Evolutionary conservation across 2,797 vertebrate species (phyloP).

Genomic region (Sus cebifrons): DNA sequence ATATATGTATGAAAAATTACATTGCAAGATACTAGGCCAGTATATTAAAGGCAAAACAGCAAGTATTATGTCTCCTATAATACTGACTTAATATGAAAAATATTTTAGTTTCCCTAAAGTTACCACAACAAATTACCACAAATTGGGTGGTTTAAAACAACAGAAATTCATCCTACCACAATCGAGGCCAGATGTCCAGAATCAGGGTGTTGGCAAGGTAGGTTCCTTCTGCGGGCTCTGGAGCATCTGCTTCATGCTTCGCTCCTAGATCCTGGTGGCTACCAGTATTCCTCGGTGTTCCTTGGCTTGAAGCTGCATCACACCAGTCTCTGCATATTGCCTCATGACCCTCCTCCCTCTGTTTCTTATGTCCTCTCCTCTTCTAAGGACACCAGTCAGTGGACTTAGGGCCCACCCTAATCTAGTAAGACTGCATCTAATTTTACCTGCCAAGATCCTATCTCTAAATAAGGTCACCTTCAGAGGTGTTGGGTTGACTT

Average conservation of each 20-base stretch:
- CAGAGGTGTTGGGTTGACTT: constrained; percentile 18
- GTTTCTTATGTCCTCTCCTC: not conserved
- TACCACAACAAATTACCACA: not conserved
- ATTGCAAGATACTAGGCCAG: not conserved
- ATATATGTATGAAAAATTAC: constrained; percentile 43
- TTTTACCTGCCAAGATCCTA: not conserved
- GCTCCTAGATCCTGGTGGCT: not conserved
- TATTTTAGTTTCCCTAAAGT: not conserved
- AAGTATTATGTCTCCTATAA: not conserved
- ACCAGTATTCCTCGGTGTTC: not conserved
- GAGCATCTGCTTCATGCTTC: not conserved
- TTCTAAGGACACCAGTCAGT: not conserved
- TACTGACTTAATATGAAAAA: constrained; percentile 47
- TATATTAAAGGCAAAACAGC: not conserved
- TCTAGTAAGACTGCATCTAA: not conserved
- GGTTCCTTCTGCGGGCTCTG: not conserved
- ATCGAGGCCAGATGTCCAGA: constrained; percentile 20
- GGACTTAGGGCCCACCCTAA: not conserved
- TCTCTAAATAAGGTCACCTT: constrained; percentile 16
- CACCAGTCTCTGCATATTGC: not conserved
- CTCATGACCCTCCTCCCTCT: not conserved
- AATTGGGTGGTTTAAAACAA: constrained; percentile 25
- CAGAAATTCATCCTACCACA: constrained; percentile 44
- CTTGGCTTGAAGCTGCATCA: not conserved
- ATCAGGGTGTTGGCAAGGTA: not conserved